Evolutionary conservation across 2,888 invertebrate genomes (phyloP), one percentile per base, ranked within the genome.

Genomic region (Tanytarsus gracilentus): DNA sequence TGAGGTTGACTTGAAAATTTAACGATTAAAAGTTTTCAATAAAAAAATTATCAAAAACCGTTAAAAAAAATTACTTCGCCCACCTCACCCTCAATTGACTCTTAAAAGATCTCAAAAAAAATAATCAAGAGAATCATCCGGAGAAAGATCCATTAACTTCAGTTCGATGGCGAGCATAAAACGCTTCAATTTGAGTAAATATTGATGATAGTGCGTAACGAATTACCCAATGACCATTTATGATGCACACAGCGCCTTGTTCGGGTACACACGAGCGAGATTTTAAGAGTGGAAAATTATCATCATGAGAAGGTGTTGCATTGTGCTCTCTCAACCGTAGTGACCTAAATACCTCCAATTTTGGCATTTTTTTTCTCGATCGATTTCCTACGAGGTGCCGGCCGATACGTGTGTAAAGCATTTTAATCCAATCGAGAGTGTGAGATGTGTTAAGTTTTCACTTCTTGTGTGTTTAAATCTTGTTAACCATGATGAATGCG

Each of bases 391-490:
- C 9, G 30, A 6, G 30, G 30, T 9, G 30, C 30, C n/a, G n/a
- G n/a, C 7, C 30, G 30, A 30, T 30, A 30, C 9, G 7, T 30
- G 6, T 30, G 30, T 9, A 30, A 30, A 30, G n/a, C n/a, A n/a
- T 9, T 30, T 4, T 39, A 39, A 9, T 39, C n/a, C 39, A 14
- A n/a, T 39, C 4, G 9, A 25, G 30, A 27, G 11, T 30, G 25
- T 25, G 21, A 29, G 40, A 39, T 23, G 18, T 23, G 16, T 51
- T 51, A 36, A 55, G 1, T 33, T 3, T 33, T 33, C 14, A 2
- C n/a, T 36, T 40, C 40, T 39, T 26, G 55, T 33, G 55, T 55
- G 55, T 33, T n/a, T 33, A 55, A 39, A 55, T 55, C 55, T 23
- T 39, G 21, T 55, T 55, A 40, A 23, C 55, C 25, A 26, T 39